Conservation (phyloP, 1,140 invertebrate genomes). For the Heliconius hermathena region DNA sequence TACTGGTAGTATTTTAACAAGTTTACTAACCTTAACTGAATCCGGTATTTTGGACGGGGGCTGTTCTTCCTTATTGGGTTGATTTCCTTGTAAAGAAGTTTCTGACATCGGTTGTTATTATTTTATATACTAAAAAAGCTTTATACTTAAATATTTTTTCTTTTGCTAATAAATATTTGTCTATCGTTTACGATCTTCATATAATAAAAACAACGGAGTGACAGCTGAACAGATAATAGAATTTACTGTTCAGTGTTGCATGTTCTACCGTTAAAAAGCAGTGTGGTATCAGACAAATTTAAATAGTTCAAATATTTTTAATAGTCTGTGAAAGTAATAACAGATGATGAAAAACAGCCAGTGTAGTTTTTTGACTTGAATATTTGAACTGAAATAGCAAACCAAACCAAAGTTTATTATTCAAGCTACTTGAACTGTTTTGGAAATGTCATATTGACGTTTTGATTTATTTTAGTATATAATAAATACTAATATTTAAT, state of each 20-base stretch:
- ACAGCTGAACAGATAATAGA: background rate
- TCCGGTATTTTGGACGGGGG: slow-evolving; percentile 71
- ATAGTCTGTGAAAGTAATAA: background rate
- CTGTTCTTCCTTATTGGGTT: slow-evolving; percentile 64
- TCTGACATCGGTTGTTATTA: slow-evolving; percentile 69
- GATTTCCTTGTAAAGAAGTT: slow-evolving; percentile 58
- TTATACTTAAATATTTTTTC: background rate
- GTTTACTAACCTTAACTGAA: slow-evolving; percentile 65
- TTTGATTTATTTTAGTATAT: too few species aligned
- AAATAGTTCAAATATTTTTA: background rate
- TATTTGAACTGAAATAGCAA: too few species aligned
- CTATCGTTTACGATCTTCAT: background rate
- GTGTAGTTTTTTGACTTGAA: too few species aligned
- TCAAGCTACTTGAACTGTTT: background rate
- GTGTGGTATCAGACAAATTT: too few species aligned
- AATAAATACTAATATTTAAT: too few species aligned
- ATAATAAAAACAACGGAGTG: slow-evolving; percentile 9
- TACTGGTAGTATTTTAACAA: background rate
- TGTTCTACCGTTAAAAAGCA: too few species aligned
- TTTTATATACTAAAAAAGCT: slow-evolving; percentile 21
- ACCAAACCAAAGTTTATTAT: background rate
- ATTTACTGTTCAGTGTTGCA: background rate
- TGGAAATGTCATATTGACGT: background rate
- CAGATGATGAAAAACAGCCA: background rate
- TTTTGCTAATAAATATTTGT: background rate